These are phyloP conservation scores for Trichomycterus rosablanca DNA, from an alignment of 2,113 vertebrate species.

Conservation along the genomic window DNA sequence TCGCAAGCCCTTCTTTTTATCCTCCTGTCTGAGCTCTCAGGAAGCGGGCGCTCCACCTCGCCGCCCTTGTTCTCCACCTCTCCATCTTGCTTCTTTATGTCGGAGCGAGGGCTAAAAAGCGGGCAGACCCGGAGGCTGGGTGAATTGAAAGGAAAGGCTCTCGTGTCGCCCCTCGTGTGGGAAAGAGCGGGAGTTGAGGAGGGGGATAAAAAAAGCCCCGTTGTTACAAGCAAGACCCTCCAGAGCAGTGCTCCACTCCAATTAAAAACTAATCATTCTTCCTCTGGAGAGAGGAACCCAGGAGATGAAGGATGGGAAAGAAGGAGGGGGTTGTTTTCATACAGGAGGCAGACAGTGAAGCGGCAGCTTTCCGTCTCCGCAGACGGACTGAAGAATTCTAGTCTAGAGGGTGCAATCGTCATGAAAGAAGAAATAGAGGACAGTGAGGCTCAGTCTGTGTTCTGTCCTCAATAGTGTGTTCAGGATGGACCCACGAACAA, in stretches of 20 bases:
- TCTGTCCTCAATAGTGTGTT: constrained; percentile 16
- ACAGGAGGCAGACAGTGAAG: neutral
- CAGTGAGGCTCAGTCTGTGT: neutral
- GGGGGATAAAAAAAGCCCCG: constrained; percentile 14
- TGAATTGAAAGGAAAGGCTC: constrained; percentile 20
- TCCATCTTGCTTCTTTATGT: constrained; percentile 29
- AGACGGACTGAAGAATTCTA: constrained; percentile 13
- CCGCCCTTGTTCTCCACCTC: constrained; percentile 15
- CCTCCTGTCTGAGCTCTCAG: neutral
- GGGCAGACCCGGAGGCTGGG: constrained; percentile 11
- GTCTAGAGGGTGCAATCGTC: constrained; percentile 3
- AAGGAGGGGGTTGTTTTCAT: constrained; percentile 17
- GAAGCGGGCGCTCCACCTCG: constrained; percentile 1
- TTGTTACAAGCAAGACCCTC: constrained; percentile 66
- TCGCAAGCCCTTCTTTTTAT: constrained; percentile 6
- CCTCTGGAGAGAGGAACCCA: constrained; percentile 39
- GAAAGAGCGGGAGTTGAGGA: constrained; percentile 10
- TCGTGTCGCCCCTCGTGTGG: constrained; percentile 38
- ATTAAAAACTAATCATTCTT: constrained; percentile 70
- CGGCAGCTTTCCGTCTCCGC: neutral
- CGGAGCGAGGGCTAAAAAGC: constrained; percentile 22
- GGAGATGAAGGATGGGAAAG: constrained; percentile 10
- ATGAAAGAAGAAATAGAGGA: constrained; percentile 8
- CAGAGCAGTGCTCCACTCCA: constrained; percentile 58
- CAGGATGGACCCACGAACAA: constrained; percentile 28